Evolutionary conservation across 2,888 invertebrate genomes (phyloP), one percentile per base, ranked within the genome.

Genomic region (Branchipolynoe longqiensis): DNA sequence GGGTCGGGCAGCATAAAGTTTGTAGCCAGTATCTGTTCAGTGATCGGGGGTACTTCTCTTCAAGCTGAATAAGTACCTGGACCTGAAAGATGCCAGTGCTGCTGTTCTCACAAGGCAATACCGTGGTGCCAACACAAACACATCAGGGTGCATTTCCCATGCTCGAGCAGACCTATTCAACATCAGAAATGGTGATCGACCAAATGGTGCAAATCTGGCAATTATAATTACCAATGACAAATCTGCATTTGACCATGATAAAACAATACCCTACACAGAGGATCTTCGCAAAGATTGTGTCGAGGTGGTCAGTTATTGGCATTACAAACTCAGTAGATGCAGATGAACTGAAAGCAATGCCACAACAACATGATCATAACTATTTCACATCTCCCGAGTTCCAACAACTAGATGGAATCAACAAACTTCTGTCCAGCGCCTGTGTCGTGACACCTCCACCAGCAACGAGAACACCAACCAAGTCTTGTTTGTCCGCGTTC

Each of bases 141-240:
- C 69, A 69, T 69, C 69, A 69, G 69, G 69, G 6, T 28, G 69
- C 69, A 28, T 69, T 14, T 69, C 8, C 36, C 6, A 4, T 31
- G 69, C 69, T n/a, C 69, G 69, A 28, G 33, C 14, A 28, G 12
- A 69, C 12, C 69, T 69, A 6, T 69, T 69, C 69, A 69, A 69
- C 36, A n/a, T 31, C 28, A 69, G 33, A 6, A 69, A 69, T 69
- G 69, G 69, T 12, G 69, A 69, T n/a, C 69, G 69, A 31, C 69
- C 25, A 69, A 69, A 69, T 69, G 69, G 28, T 69, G 33, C 69
- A 8, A 69, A 69, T 36, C 36, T 69, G 69, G 31, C 36, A 28
- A 69, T 69, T 69, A n/a, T 69, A 8, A 69, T 69, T n/a, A 69
- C 69, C 36, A 36, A 69, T 69, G 69, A 36, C 69, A 69, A 69